A percentile compares a stretch with the other conserved stretches of the same genome.
Conservation (phyloP, 2,888 invertebrate species). For the Kuschelorhynchus macadamiae region DNA sequence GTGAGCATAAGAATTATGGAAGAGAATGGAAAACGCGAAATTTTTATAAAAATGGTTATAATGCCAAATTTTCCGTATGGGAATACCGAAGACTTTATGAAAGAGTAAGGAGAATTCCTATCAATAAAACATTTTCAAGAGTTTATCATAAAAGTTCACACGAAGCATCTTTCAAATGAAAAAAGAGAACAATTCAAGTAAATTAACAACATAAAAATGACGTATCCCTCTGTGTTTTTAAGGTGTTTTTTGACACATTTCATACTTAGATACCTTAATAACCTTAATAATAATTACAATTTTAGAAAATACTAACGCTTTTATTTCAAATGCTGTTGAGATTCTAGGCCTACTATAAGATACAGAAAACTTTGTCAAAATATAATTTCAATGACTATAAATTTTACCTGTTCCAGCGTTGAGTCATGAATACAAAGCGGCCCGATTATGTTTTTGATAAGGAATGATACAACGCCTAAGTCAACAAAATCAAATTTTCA, state of each 20-base stretch:
- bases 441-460: no score
- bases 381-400: no score
- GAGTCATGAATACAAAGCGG: no score
- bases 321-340: background rate
- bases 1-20: no score
- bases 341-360: no score
- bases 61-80: no score
- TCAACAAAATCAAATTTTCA: conserved; percentile 1
- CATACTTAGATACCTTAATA: background rate
- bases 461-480: no score
- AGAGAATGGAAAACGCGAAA: background rate
- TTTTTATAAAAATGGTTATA: background rate
- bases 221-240: background rate
- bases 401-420: no score
- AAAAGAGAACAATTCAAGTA: background rate
- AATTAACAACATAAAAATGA: conserved; percentile 1
- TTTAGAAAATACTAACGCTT: background rate
- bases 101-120: conserved; percentile 1
- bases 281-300: background rate
- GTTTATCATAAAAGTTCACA: background rate
- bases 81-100: conserved; percentile 1
- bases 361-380: no score
- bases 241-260: background rate
- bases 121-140: conserved; percentile 5
- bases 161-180: background rate